Percentiles rank a stretch among this genome's conserved stretches.
phyloP scores from a whole-genome alignment of 2,797 vertebrate species.

The Diplodus puntazzo region DNA sequence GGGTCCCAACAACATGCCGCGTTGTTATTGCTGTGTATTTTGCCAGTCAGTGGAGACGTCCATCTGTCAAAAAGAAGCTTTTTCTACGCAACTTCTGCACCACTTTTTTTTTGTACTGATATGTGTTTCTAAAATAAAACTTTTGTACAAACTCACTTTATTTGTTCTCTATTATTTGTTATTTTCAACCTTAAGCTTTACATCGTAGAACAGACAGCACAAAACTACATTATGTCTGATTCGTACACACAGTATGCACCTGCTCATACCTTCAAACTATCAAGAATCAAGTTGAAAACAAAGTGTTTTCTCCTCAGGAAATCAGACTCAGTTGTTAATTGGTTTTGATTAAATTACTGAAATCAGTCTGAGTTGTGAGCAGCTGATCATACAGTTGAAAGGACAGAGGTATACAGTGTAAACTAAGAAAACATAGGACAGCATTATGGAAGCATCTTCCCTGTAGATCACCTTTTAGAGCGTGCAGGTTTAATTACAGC shows the following conservation, averaged over 20 bases:
- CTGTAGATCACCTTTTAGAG: too few relatives aligned
- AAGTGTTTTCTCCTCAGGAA: too few relatives aligned
- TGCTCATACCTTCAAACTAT: background rate
- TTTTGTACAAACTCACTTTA: slow-evolving; percentile 57
- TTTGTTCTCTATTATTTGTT: slow-evolving; percentile 20
- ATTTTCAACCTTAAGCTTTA: background rate
- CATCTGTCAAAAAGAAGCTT: slow-evolving; percentile 60
- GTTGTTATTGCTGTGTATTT: slow-evolving; percentile 49
- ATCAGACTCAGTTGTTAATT: background rate
- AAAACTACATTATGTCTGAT: background rate
- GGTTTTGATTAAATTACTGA: background rate
- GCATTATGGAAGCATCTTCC: too few relatives aligned
- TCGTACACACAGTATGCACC: too few relatives aligned
- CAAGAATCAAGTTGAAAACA: background rate
- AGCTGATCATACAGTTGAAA: slow-evolving; percentile 8
- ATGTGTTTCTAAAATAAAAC: slow-evolving; percentile 69
- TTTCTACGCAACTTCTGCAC: slow-evolving; percentile 52
- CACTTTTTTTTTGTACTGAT: slow-evolving; percentile 61
- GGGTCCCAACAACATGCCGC: slow-evolving; percentile 66
- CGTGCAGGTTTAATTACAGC: too few relatives aligned
- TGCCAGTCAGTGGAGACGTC: slow-evolving; percentile 44
- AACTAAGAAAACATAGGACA: background rate
- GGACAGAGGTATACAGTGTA: background rate
- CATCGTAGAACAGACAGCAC: background rate
- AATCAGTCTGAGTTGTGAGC: background rate